A percentile compares a stretch with the other conserved stretches of the same genome.
Evolutionary conservation across 1,140 invertebrate genomes (phyloP).

Genomic region (Drosophila rufa): DNA sequence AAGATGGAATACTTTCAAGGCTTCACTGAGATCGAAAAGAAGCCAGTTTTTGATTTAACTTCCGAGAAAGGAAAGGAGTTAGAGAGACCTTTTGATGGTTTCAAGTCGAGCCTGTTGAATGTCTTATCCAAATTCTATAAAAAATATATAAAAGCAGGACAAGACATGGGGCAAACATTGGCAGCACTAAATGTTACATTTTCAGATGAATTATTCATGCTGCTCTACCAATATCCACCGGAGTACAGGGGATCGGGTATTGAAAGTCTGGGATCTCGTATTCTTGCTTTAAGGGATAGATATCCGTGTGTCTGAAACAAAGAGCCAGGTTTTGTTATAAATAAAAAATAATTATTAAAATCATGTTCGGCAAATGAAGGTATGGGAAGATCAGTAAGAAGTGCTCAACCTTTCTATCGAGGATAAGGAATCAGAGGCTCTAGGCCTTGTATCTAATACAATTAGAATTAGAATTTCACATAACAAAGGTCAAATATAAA

Average conservation of each 20-base stretch:
- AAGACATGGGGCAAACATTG: not conserved
- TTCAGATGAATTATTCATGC: conserved; percentile 3
- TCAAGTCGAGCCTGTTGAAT: not conserved
- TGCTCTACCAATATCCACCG: not conserved
- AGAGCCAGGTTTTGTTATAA: too few species aligned
- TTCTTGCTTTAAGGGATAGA: not conserved
- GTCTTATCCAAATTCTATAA: not conserved
- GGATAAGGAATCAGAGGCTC: too few species aligned
- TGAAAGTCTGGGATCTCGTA: not conserved
- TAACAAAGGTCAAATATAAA: too few species aligned
- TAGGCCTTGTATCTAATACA: too few species aligned
- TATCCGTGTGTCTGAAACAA: conserved; percentile 6
- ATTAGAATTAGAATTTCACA: too few species aligned
- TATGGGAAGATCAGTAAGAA: not conserved
- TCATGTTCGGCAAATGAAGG: not conserved
- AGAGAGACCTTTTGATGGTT: not conserved
- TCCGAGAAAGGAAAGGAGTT: not conserved
- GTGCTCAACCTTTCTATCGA: too few species aligned
- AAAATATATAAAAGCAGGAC: conserved; percentile 3
- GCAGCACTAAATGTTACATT: not conserved
- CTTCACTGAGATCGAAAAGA: not conserved
- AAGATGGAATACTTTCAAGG: conserved; percentile 10
- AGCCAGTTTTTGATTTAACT: not conserved
- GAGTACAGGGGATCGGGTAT: not conserved
- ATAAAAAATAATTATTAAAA: not conserved